A percentile compares a stretch with the other conserved stretches of the same genome.
Conservation (phyloP, 1,140 invertebrate species). For the Drosophila albomicans region DNA sequence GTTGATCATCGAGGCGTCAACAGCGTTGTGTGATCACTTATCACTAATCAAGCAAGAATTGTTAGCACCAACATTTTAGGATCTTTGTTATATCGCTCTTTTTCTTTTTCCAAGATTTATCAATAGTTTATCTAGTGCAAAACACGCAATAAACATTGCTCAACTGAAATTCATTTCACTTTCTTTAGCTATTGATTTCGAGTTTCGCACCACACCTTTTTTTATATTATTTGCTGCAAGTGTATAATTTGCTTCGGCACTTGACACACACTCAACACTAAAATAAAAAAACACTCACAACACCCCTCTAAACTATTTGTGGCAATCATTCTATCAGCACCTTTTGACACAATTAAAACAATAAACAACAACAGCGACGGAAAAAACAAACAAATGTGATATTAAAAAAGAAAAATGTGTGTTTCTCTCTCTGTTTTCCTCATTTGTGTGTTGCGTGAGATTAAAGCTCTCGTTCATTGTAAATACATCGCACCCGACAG, state of each 20-base stretch:
- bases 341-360: slow-evolving; percentile 67
- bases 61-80: too few species aligned
- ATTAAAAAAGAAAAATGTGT: slow-evolving; percentile 31
- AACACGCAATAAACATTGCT: too few species aligned
- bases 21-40: too few species aligned
- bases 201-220: neutral
- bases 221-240: neutral
- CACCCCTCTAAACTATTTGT: slow-evolving; percentile 4
- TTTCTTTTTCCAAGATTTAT: too few species aligned
- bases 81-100: too few species aligned
- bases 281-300: neutral
- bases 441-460: slow-evolving; percentile 48
- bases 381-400: slow-evolving; percentile 33
- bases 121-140: too few species aligned
- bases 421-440: neutral
- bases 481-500: neutral
- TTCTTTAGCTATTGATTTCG: neutral
- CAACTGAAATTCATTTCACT: neutral
- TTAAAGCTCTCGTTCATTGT: neutral
- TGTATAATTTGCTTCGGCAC: neutral
- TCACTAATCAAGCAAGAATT: too few species aligned
- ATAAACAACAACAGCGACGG: slow-evolving; percentile 52
- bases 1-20: too few species aligned
- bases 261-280: neutral
- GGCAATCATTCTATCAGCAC: slow-evolving; percentile 35